Conservation (phyloP, 1,140 invertebrate species). For the Cylas formicarius region DNA sequence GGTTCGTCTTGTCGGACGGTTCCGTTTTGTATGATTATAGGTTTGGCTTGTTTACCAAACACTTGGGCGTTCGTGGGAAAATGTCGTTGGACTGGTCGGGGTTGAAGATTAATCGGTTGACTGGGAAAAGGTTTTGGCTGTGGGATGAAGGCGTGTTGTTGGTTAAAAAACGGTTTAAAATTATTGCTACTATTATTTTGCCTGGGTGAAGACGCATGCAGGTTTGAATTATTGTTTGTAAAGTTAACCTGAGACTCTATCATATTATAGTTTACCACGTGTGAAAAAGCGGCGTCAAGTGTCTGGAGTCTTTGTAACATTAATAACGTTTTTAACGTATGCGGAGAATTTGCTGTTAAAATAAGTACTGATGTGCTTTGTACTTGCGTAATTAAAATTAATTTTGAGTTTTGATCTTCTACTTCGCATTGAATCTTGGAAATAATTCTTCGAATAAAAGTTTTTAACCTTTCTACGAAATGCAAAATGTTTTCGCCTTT, state of each 20-base stretch:
- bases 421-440: conserved; percentile 3
- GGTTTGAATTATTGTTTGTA: too few species aligned
- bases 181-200: too few species aligned
- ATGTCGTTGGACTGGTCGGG: conserved; percentile 11
- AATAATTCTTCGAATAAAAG: conserved; percentile 5
- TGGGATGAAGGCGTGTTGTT: too few species aligned
- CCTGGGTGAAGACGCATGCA: too few species aligned
- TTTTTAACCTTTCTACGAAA: conserved; percentile 7
- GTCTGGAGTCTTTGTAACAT: conserved; percentile 1
- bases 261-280: conserved; percentile 4
- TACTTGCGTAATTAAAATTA: conserved; percentile 2
- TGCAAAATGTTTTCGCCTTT: conserved; percentile 6
- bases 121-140: conserved; percentile 13
- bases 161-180: background rate
- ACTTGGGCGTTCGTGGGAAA: conserved; percentile 21
- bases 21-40: too few species aligned
- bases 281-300: conserved; percentile 1
- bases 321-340: conserved; percentile 3
- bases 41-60: conserved; percentile 21
- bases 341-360: conserved; percentile 6
- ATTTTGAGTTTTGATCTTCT: background rate
- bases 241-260: conserved; percentile 9
- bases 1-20: too few species aligned
- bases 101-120: conserved; percentile 17
- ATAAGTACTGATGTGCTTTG: conserved; percentile 3